phyloP scores from a whole-genome alignment of 2,888 invertebrate species.

The Dolomedes plantarius region DNA sequence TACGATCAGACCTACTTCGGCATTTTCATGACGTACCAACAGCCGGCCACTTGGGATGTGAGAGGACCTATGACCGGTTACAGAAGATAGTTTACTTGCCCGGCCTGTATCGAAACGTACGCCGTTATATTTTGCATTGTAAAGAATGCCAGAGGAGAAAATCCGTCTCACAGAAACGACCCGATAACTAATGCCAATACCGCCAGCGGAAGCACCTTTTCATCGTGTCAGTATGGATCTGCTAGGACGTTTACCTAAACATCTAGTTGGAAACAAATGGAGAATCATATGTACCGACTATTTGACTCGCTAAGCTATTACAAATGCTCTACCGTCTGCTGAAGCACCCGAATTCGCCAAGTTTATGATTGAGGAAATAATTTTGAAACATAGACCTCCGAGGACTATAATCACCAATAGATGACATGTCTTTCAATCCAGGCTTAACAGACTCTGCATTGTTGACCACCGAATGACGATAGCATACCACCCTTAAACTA shows the following conservation, averaged over 20 bases:
- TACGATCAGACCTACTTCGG: constrained; percentile 48
- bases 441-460: background rate
- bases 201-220: constrained; percentile 12
- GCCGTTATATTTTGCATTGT: constrained; percentile 37
- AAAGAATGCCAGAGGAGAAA: constrained; percentile 51
- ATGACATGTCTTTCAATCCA: background rate
- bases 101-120: constrained; percentile 4
- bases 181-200: constrained; percentile 37
- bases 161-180: background rate
- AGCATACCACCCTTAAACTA: background rate
- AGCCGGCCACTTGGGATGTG: constrained; percentile 42
- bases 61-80: constrained; percentile 16
- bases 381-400: background rate
- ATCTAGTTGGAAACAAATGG: background rate
- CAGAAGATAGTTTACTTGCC: constrained; percentile 27
- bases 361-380: background rate
- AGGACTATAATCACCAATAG: background rate
- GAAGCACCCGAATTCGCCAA: background rate
- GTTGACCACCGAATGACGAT: background rate
- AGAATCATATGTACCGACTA: background rate
- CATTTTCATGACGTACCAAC: constrained; percentile 65
- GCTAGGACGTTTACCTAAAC: constrained; percentile 64
- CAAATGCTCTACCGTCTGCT: background rate
- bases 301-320: background rate
- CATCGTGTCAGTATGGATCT: constrained; percentile 59